phyloP scores from a whole-genome alignment of 2,113 vertebrate genomes.

The Daubentonia madagascariensis region DNA sequence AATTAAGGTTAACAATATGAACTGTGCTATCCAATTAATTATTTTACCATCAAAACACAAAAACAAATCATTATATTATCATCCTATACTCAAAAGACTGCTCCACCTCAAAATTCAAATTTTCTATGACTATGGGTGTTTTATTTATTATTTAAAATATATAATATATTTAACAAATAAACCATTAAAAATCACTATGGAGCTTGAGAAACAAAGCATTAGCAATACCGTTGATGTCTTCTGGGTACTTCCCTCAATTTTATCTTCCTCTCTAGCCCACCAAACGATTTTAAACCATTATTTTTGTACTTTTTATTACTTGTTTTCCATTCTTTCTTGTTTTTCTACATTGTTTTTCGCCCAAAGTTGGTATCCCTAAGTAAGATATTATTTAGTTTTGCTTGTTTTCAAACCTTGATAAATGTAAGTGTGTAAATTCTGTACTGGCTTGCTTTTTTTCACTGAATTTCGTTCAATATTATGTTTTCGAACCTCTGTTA shows the following conservation, averaged over 20 bases:
- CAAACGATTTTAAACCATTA: neutral
- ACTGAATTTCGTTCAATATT: neutral
- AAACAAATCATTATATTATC: neutral
- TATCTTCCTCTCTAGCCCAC: neutral
- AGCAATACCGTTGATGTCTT: neutral
- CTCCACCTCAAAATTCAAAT: neutral
- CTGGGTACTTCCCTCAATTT: neutral
- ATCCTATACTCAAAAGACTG: neutral
- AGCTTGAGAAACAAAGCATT: neutral
- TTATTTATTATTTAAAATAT: neutral
- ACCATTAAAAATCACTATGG: neutral
- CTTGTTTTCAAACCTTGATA: neutral
- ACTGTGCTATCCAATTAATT: neutral
- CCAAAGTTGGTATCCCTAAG: neutral
- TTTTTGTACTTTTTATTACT: neutral
- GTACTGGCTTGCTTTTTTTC: neutral
- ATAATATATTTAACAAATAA: neutral
- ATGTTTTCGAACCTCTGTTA: neutral
- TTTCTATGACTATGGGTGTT: neutral
- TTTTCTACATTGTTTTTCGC: neutral
- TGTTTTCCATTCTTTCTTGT: no score
- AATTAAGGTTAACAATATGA: neutral
- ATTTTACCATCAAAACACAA: neutral
- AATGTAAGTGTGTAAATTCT: neutral
- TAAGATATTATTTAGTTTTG: neutral